These are phyloP conservation scores for Motacilla alba DNA, from an alignment of 2,113 vertebrate genomes.

Conservation along the genomic window DNA sequence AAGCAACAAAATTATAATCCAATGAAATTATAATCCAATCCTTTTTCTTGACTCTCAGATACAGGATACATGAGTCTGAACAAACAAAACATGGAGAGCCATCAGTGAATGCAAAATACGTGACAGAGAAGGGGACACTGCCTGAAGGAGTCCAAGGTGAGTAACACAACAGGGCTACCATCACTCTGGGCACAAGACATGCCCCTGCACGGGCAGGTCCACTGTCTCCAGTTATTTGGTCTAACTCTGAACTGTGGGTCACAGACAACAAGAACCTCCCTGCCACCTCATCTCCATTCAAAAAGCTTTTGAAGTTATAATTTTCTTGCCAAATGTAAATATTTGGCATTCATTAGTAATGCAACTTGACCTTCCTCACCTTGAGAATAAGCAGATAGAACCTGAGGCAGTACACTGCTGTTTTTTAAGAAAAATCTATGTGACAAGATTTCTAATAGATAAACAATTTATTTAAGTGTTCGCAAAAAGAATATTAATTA, in stretches of 20 bases:
- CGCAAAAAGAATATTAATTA: constrained; percentile 22
- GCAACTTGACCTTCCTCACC: neutral
- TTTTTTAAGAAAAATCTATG: neutral
- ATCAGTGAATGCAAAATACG: neutral
- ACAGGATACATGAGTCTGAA: neutral
- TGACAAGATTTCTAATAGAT: neutral
- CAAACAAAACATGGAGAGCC: neutral
- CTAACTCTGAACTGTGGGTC: neutral
- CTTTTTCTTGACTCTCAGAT: neutral
- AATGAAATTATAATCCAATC: neutral
- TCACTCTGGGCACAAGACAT: neutral
- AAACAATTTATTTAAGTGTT: neutral
- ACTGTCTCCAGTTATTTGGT: neutral
- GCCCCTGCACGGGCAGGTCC: neutral
- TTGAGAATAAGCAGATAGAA: neutral
- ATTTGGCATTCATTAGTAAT: neutral
- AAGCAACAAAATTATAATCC: neutral
- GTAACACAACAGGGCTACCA: neutral
- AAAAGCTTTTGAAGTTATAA: neutral
- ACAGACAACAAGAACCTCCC: neutral
- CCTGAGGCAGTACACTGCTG: neutral
- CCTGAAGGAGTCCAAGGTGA: neutral
- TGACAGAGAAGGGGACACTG: neutral
- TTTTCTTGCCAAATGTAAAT: neutral
- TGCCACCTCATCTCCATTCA: neutral